Percentiles rank a stretch among this genome's conserved stretches.
Evolutionary conservation across 1,140 invertebrate species (phyloP).

Genomic region (Dendrolimus kikuchii): DNA sequence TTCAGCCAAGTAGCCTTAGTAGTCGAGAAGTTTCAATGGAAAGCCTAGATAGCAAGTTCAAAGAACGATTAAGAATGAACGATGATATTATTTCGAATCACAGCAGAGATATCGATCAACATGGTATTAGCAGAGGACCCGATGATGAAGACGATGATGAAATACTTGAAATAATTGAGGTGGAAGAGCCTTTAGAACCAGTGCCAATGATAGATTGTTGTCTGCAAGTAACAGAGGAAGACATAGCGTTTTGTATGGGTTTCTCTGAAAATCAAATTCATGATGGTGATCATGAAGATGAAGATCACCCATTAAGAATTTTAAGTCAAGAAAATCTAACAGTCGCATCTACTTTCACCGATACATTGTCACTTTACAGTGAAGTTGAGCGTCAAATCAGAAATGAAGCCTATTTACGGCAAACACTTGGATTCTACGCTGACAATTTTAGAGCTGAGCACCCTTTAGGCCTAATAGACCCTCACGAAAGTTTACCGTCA

Average conservation of each 20-base stretch:
- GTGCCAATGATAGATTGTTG: conserved; percentile 88
- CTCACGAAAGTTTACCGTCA: conserved; percentile 50
- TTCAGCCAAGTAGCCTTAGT: conserved; percentile 78
- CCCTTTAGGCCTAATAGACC: conserved; percentile 35
- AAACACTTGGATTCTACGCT: conserved; percentile 61
- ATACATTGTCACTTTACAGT: conserved; percentile 84
- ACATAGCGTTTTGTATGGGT: conserved; percentile 90
- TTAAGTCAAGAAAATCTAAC: conserved; percentile 93
- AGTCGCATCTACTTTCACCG: conserved; percentile 89
- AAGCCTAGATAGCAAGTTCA: conserved; percentile 79
- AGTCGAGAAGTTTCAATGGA: conserved; percentile 86
- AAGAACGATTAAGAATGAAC: conserved; percentile 75
- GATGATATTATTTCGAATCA: conserved; percentile 67
- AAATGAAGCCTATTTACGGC: conserved; percentile 61
- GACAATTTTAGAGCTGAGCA: conserved; percentile 51
- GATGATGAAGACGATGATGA: conserved; percentile 76
- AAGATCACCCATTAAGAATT: conserved; percentile 89
- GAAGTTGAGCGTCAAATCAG: conserved; percentile 77
- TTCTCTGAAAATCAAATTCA: conserved; percentile 79
- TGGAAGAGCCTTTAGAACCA: conserved; percentile 84
- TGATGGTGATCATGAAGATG: conserved; percentile 77
- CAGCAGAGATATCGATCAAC: conserved; percentile 63
- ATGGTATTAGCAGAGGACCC: conserved; percentile 68
- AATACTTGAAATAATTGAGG: conserved; percentile 86
- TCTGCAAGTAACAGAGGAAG: conserved; percentile 92